These are phyloP conservation scores for Tyto alba DNA, from an alignment of 2,113 vertebrate species.

Conservation along the genomic window DNA sequence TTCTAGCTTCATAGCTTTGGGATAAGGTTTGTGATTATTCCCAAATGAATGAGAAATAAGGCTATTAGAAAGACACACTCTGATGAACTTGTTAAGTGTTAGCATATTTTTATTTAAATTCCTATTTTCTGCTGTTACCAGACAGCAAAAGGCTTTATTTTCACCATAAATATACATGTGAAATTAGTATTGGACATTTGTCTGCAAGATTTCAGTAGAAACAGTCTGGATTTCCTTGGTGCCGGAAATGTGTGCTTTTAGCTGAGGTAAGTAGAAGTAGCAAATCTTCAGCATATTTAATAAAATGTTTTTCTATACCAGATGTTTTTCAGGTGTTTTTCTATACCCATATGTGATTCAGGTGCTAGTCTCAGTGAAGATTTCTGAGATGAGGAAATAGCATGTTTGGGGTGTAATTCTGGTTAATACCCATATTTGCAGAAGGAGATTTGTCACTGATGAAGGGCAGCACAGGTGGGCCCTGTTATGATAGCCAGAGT, in stretches of 20 bases:
- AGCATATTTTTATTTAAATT: background rate
- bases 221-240: background rate
- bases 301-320: background rate
- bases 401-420: background rate
- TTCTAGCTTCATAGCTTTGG: background rate
- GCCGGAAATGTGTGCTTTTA: background rate
- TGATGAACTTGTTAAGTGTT: background rate
- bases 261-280: background rate
- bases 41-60: background rate
- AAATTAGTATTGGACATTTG: background rate
- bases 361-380: background rate
- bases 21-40: background rate
- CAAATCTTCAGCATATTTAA: background rate
- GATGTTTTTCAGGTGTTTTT: background rate
- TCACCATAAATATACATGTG: background rate
- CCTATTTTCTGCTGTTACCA: background rate
- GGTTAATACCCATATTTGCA: background rate
- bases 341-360: background rate
- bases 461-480: background rate
- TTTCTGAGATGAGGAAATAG: background rate
- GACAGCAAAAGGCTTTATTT: background rate
- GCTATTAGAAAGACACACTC: background rate
- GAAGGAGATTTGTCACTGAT: background rate
- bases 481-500: fast-evolving
- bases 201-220: background rate